A percentile compares a stretch with the other conserved stretches of the same genome.
Conservation (phyloP, 2,113 vertebrate species). For the Rhipidura dahli region DNA sequence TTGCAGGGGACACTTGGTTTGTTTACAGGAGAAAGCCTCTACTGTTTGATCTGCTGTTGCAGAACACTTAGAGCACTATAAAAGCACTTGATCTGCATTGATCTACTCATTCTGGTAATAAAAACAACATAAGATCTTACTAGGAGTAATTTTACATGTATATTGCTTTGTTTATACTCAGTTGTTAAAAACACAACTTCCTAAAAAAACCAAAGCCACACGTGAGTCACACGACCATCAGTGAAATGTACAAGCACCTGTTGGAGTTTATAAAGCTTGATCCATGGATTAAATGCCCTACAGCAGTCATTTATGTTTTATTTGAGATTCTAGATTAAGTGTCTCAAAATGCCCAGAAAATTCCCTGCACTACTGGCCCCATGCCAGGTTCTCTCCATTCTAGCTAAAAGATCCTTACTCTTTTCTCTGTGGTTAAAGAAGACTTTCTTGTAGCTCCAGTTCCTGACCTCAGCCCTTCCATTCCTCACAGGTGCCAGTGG, state of each 20-base stretch:
- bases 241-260: not conserved
- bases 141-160: not conserved
- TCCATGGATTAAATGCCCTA: not conserved
- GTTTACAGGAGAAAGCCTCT: not conserved
- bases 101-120: not conserved
- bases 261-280: not conserved
- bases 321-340: not conserved
- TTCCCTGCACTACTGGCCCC: not conserved
- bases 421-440: not conserved
- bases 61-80: not conserved
- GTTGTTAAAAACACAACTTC: not conserved
- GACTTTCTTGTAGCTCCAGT: not conserved
- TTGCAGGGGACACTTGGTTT: not conserved
- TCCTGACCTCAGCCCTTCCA: not conserved
- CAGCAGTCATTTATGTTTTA: not conserved
- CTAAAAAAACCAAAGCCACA: not conserved
- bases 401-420: not conserved
- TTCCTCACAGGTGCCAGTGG: not conserved
- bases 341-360: not conserved
- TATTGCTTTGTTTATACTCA: not conserved
- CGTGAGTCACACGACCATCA: not conserved
- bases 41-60: not conserved
- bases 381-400: not conserved
- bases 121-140: not conserved
- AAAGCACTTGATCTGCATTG: not conserved